A percentile compares a stretch with the other conserved stretches of the same genome.
phyloP scores from a whole-genome alignment of 23 tunicate species.

The Halocynthia roretzi region DNA sequence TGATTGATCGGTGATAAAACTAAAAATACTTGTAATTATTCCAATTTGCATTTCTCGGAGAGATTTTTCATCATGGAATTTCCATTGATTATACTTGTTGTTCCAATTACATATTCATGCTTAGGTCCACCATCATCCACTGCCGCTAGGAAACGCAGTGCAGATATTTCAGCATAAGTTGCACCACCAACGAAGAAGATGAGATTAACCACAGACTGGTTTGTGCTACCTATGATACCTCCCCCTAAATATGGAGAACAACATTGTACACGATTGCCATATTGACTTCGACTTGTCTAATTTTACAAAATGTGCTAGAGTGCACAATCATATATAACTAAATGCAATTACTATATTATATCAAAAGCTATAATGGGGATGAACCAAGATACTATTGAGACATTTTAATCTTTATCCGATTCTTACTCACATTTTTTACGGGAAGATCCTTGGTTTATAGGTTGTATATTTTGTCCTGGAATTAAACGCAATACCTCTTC shows the following conservation, averaged over 20 bases:
- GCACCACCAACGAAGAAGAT: slow-evolving; percentile 88
- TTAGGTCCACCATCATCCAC: slow-evolving; percentile 45
- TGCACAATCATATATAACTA: too few relatives aligned
- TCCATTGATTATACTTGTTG: slow-evolving; percentile 72
- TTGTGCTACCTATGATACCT: slow-evolving; percentile 13
- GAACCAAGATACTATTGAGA: too few relatives aligned
- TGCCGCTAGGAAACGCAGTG: slow-evolving; percentile 54
- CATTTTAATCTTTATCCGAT: too few relatives aligned
- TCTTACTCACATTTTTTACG: slow-evolving; percentile 55
- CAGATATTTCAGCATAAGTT: slow-evolving; percentile 85
- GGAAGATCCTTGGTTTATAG: slow-evolving; percentile 40
- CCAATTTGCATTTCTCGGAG: slow-evolving; percentile 24
- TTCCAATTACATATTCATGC: slow-evolving; percentile 67
- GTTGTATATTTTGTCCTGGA: slow-evolving; percentile 58
- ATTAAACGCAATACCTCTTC: slow-evolving; percentile 69
- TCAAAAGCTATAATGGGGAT: too few relatives aligned
- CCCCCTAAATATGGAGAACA: not conserved
- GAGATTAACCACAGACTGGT: slow-evolving; percentile 41
- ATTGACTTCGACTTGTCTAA: too few relatives aligned
- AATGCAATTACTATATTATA: too few relatives aligned
- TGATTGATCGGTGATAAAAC: too few relatives aligned
- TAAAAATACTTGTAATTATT: too few relatives aligned
- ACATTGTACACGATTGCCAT: too few relatives aligned
- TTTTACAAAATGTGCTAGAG: too few relatives aligned
- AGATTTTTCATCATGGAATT: slow-evolving; percentile 32